These are phyloP conservation scores for Limenitis camilla DNA, from an alignment of 2,888 invertebrate genomes.

Conservation along the genomic window DNA sequence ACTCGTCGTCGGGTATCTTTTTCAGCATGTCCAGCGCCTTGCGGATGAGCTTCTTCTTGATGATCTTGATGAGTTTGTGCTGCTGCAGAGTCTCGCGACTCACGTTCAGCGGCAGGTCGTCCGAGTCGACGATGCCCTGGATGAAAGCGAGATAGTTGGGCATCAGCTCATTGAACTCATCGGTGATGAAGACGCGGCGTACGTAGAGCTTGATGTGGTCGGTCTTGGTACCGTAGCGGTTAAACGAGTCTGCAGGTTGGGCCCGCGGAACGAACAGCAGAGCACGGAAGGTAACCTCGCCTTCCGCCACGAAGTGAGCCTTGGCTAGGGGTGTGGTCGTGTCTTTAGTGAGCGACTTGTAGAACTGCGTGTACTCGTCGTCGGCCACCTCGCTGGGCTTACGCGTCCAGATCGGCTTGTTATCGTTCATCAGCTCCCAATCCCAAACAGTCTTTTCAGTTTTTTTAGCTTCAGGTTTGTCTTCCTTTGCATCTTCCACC, in stretches of 20 bases:
- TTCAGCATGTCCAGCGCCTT: constrained; percentile 99
- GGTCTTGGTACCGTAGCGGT: constrained; percentile 93
- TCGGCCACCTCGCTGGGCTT: constrained; percentile 89
- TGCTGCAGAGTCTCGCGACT: constrained; percentile 98
- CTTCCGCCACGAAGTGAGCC: constrained; percentile 98
- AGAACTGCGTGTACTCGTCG: constrained; percentile 95
- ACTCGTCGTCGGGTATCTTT: constrained; percentile 92
- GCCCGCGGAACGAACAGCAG: constrained; percentile 93
- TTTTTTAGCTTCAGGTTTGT: constrained; percentile 81
- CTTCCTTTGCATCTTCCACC: constrained; percentile 82
- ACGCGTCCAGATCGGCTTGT: constrained; percentile 99
- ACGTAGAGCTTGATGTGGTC: constrained; percentile 98
- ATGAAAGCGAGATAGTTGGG: constrained; percentile 97
- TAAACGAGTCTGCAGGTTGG: constrained; percentile 95
- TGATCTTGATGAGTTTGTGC: constrained; percentile 98
- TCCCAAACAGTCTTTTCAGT: constrained; percentile 98
- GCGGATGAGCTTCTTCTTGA: constrained; percentile 98
- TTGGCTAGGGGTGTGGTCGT: constrained; percentile 83
- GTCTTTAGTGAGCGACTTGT: constrained; percentile 95
- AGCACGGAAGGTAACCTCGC: constrained; percentile 99
- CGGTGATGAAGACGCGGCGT: constrained; percentile 98
- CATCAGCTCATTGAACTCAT: constrained; percentile 99
- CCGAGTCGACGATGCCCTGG: constrained; percentile 98
- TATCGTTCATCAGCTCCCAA: constrained; percentile 96
- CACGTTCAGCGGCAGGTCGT: constrained; percentile 98